Conservation (phyloP, 2,113 vertebrate species). For the Tachysurus vachellii region DNA sequence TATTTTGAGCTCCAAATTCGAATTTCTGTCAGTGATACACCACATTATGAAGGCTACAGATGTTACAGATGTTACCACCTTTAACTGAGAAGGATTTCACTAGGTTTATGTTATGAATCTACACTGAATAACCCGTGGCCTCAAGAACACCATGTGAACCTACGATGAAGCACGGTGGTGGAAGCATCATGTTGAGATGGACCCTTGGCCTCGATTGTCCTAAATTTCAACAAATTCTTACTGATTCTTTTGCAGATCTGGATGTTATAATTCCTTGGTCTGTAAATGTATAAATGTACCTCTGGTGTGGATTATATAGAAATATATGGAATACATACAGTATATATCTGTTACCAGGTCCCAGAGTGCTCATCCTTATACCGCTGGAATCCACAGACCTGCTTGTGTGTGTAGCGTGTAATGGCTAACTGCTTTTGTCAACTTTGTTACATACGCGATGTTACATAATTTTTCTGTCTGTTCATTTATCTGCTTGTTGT, state of each 20-base stretch:
- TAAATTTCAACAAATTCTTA: background rate
- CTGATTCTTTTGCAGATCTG: background rate
- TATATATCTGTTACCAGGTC: too few species aligned
- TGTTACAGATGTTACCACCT: background rate
- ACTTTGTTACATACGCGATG: too few species aligned
- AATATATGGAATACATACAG: too few species aligned
- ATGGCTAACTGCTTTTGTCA: too few species aligned
- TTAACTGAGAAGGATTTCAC: background rate
- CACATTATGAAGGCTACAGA: background rate
- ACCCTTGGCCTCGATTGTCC: background rate
- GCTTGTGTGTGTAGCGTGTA: too few species aligned
- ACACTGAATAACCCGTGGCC: background rate
- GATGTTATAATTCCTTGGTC: background rate
- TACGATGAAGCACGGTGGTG: background rate
- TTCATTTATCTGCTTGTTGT: too few species aligned
- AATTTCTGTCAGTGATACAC: background rate
- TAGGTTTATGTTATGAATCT: background rate
- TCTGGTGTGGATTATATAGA: background rate
- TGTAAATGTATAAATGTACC: background rate
- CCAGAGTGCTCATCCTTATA: too few species aligned
- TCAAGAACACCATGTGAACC: background rate
- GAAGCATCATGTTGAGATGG: background rate
- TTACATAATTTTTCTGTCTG: too few species aligned
- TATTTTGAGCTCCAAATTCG: background rate
- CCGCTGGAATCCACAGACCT: too few species aligned